Evolutionary conservation across 2,888 invertebrate genomes (phyloP).

Genomic region (Diaprepes abbreviatus): DNA sequence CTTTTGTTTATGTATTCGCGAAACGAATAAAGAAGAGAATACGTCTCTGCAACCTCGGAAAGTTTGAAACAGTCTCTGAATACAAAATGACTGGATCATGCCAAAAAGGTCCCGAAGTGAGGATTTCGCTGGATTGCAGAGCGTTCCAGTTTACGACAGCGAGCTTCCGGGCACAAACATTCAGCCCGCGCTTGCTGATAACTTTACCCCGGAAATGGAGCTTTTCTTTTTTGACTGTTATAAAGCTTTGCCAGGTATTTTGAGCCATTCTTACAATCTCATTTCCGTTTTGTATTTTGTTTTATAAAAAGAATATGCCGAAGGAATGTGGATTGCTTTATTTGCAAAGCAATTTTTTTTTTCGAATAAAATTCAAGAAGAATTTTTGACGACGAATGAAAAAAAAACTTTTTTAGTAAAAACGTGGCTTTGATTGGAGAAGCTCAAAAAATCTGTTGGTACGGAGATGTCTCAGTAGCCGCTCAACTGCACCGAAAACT

Average conservation of each 20-base stretch:
- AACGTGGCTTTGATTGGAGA: no score
- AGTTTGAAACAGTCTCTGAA: slow-evolving; percentile 29
- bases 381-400: no score
- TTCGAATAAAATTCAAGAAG: no score
- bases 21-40: not conserved
- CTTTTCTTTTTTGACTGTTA: slow-evolving; percentile 49
- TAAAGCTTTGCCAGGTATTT: slow-evolving; percentile 45
- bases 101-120: slow-evolving; percentile 30
- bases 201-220: slow-evolving; percentile 55
- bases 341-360: no score
- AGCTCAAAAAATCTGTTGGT: no score
- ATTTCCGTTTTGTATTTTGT: slow-evolving; percentile 21
- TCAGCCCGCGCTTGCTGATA: slow-evolving; percentile 30
- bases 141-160: slow-evolving; percentile 44
- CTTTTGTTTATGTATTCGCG: not conserved
- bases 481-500: no score
- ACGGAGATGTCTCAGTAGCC: no score
- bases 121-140: slow-evolving; percentile 41
- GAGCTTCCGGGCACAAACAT: slow-evolving; percentile 45
- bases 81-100: slow-evolving; percentile 42
- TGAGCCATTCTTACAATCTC: slow-evolving; percentile 18
- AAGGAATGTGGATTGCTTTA: slow-evolving; percentile 3
- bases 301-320: slow-evolving; percentile 7
- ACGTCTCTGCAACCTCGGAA: slow-evolving; percentile 2
- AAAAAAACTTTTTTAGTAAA: no score